A percentile compares a stretch with the other conserved stretches of the same genome.
Conservation (phyloP, 92 coral and sea anemone species). For the Blastomussa wellsi region DNA sequence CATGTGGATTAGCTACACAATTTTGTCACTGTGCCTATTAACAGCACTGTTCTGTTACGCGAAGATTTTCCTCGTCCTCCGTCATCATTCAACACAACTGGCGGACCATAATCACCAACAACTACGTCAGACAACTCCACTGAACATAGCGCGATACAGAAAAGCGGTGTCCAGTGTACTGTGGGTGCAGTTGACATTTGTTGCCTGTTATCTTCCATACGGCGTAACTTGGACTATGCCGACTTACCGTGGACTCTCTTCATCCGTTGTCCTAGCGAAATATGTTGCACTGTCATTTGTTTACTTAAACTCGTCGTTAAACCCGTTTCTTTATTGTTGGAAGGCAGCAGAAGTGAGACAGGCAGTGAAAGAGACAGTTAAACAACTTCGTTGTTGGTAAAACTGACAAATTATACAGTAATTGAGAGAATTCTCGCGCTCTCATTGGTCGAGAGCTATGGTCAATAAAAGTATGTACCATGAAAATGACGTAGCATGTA, state of each 20-base stretch:
- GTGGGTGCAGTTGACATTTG: slow-evolving; percentile 17
- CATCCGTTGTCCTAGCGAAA: neutral
- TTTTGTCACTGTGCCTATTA: neutral
- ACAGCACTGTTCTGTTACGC: neutral
- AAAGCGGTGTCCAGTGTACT: slow-evolving; percentile 24
- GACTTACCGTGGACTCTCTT: neutral
- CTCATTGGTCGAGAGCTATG: too few relatives aligned
- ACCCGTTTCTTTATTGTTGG: slow-evolving; percentile 4
- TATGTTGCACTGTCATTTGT: neutral
- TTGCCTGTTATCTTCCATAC: slow-evolving; percentile 5
- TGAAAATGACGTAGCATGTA: too few relatives aligned
- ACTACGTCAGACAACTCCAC: neutral
- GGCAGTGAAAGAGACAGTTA: neutral
- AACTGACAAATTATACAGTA: too few relatives aligned
- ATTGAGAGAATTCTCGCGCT: too few relatives aligned
- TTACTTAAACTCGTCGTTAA: neutral
- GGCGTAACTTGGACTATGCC: neutral
- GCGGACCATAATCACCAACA: neutral
- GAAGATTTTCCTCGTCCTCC: slow-evolving; percentile 1
- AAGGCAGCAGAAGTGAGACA: neutral
- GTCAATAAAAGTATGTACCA: too few relatives aligned
- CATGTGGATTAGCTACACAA: too few relatives aligned
- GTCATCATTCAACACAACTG: neutral
- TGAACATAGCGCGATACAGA: slow-evolving; percentile 33
- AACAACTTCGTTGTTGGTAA: neutral